A percentile compares a stretch with the other conserved stretches of the same genome.
phyloP scores from a whole-genome alignment of 2,888 invertebrate genomes.

The Celastrina argiolus region DNA sequence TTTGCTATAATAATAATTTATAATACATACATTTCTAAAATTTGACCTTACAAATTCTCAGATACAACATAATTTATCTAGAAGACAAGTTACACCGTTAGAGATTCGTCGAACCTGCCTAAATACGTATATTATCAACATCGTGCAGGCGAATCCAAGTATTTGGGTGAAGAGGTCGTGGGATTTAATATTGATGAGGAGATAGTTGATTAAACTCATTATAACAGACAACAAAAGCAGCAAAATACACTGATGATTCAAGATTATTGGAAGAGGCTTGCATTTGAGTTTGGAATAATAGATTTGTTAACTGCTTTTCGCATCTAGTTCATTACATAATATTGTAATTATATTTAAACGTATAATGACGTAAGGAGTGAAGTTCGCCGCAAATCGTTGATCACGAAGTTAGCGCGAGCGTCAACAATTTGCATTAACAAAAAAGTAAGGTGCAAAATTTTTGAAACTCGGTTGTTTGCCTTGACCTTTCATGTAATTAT shows the following conservation, averaged over 20 bases:
- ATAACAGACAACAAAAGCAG: neutral
- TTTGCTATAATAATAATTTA: too few species aligned
- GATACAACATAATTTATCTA: neutral
- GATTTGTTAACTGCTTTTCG: too few species aligned
- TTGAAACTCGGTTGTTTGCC: neutral
- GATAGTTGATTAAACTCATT: neutral
- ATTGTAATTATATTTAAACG: too few species aligned
- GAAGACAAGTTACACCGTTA: slow-evolving; percentile 48
- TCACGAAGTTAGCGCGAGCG: too few species aligned
- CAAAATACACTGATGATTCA: neutral
- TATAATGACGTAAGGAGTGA: too few species aligned
- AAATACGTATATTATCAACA: slow-evolving; percentile 54
- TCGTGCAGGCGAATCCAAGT: slow-evolving; percentile 52
- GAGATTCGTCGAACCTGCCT: slow-evolving; percentile 57
- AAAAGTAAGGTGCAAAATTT: neutral
- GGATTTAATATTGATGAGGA: neutral
- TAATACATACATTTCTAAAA: neutral
- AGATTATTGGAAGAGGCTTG: too few species aligned
- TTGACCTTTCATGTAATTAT: neutral
- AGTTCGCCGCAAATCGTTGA: too few species aligned
- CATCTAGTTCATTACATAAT: too few species aligned
- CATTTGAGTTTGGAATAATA: too few species aligned
- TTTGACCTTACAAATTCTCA: neutral
- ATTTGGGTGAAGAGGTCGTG: slow-evolving; percentile 48
- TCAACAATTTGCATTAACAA: neutral